Evolutionary conservation across 1,140 invertebrate genomes (phyloP).

Genomic region (Drosophila grimshawi): DNA sequence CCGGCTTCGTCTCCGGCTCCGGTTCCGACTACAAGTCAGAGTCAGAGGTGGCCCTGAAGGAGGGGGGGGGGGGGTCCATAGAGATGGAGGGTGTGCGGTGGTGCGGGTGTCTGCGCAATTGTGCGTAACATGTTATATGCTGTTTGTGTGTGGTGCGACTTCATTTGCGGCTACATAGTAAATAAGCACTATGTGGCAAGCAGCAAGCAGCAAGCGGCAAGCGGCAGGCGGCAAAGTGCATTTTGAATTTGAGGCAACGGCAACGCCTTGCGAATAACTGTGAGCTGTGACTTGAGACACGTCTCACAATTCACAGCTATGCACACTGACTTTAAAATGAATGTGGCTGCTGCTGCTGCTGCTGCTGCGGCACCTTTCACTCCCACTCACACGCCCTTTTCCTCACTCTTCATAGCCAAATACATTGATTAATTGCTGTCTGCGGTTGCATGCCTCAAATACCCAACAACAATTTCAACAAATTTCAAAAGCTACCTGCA

Average conservation of each 20-base stretch:
- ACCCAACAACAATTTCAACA: slow-evolving; percentile 23
- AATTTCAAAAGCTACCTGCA: slow-evolving; percentile 17
- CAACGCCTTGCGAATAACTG: not conserved
- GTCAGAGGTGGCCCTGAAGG: not conserved
- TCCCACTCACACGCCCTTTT: not conserved
- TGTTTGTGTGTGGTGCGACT: slow-evolving; percentile 46
- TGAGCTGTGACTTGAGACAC: slow-evolving; percentile 12
- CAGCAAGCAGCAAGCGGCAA: slow-evolving; percentile 7
- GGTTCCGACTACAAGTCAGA: not conserved
- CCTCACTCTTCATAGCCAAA: not conserved
- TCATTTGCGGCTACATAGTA: slow-evolving; percentile 68
- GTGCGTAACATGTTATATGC: slow-evolving; percentile 65
- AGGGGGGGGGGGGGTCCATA: not conserved
- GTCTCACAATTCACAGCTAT: slow-evolving; percentile 9
- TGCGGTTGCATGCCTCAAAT: slow-evolving; percentile 32
- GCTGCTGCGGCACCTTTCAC: slow-evolving; percentile 4
- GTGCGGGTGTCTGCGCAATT: slow-evolving; percentile 67
- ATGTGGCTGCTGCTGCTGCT: not conserved
- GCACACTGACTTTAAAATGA: slow-evolving; percentile 10
- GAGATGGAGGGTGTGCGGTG: not conserved
- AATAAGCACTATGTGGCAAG: slow-evolving; percentile 37
- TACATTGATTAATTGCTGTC: slow-evolving; percentile 58
- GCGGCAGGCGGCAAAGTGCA: slow-evolving; percentile 35
- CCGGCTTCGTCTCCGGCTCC: slow-evolving; percentile 22
- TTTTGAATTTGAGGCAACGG: slow-evolving; percentile 21